These are phyloP conservation scores for Phallusia fumigata DNA, from an alignment of 23 tunicate genomes.

Conservation along the genomic window DNA sequence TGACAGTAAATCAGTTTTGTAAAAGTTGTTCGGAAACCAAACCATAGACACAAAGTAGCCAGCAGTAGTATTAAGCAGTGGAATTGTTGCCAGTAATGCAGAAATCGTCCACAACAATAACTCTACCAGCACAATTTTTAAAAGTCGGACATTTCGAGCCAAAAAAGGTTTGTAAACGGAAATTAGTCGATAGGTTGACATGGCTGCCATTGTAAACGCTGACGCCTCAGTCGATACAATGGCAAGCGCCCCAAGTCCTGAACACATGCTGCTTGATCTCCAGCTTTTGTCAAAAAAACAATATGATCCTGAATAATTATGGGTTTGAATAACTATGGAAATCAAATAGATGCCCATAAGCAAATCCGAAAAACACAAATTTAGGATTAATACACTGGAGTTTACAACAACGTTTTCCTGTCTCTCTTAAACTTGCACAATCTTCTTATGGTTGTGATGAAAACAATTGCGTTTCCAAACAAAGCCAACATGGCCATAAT, in stretches of 20 bases:
- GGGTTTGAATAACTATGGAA: constrained; percentile 19
- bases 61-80: not conserved
- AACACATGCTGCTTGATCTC: constrained; percentile 31
- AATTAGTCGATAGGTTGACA: constrained; percentile 66
- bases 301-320: constrained; percentile 35
- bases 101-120: too few relatives aligned
- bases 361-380: constrained; percentile 59
- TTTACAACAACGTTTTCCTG: not conserved
- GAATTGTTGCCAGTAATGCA: not conserved
- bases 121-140: not conserved
- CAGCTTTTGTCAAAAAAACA: constrained; percentile 34
- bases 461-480: constrained; percentile 2
- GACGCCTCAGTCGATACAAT: constrained; percentile 61
- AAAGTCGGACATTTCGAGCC: too few relatives aligned
- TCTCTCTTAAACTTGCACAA: not conserved
- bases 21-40: constrained; percentile 6
- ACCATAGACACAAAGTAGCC: not conserved
- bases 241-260: too few relatives aligned
- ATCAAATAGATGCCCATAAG: constrained; percentile 73
- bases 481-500: not conserved
- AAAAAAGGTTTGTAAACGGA: constrained; percentile 47
- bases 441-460: not conserved
- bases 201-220: constrained; percentile 54
- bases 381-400: constrained; percentile 30
- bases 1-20: not conserved